These are phyloP conservation scores for Copsychus sechellarum DNA, from an alignment of 2,113 vertebrate species.

Conservation along the genomic window DNA sequence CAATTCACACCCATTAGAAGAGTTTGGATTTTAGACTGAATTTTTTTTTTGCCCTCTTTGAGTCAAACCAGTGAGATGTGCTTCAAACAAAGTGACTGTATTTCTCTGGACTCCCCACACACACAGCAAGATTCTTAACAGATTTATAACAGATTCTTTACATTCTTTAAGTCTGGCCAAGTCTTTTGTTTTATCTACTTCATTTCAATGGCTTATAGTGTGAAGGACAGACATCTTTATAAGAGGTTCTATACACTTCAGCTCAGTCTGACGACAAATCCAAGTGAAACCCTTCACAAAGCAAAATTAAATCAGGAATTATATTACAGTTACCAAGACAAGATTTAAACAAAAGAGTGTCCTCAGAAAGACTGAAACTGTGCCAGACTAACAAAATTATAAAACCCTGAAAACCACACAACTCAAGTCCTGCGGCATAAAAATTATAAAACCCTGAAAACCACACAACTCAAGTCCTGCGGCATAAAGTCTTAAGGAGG, in stretches of 20 bases:
- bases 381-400: neutral
- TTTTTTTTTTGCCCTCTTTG: neutral
- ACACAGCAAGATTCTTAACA: neutral
- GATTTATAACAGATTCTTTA: constrained; percentile 9
- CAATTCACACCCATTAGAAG: neutral
- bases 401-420: neutral
- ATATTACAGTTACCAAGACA: neutral
- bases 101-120: neutral
- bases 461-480: neutral
- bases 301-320: neutral
- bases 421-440: neutral
- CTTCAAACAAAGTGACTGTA: neutral
- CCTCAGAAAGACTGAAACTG: neutral
- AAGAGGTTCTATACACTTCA: neutral
- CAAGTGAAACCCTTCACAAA: neutral
- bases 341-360: neutral
- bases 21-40: neutral
- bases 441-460: neutral
- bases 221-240: neutral
- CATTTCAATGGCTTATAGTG: neutral
- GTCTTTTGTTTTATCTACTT: neutral
- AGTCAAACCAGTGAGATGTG: neutral
- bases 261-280: neutral
- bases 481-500: neutral
- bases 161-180: constrained; percentile 5